Evolutionary conservation across 2,888 invertebrate species (phyloP), one percentile per base, ranked within the genome.

Genomic region (Argyra leucocephala): DNA sequence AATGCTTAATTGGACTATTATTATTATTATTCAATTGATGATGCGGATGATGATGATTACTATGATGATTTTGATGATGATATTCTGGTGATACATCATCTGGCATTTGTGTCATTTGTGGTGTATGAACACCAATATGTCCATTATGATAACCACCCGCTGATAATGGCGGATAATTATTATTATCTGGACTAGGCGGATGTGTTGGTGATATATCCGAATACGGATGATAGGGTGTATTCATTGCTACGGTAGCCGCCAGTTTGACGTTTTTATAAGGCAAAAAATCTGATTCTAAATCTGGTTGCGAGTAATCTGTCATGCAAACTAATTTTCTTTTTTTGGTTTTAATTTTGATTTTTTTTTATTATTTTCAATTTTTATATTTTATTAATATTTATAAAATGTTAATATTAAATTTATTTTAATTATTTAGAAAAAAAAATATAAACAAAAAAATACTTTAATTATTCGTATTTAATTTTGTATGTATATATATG

Each of bases 221-320:
- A 83, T 89, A 89, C 82, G 88, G 87, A 85, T 89, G 90, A 85
- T 90, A 91, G 83, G 90, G 90, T 83, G 91, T 89, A 88, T 91
- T 92, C 91, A 92, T 91, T 83, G 89, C 89, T 79, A 86, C 81
- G 83, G 89, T 88, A 86, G 89, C 88, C 84, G 90, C 90, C 90
- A 90, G 90, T 85, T 90, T 90, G 90, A 84, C 85, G 86, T 70
- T 70, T 73, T 72, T 72, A 69, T 70, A 71, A 68, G 70, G 71
- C 69, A 71, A 69, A 70, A 70, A 70, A 70, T 73, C 72, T 18
- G 67, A 66, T 68, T 68, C 68, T 65, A 68, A 68, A 66, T 68
- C 66, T 64, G 67, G 61, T 65, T 62, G 68, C 67, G 68, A 67
- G 60, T 64, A 68, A 64, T 68, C 68, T 66, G 68, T 68, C 68